A percentile compares a stretch with the other conserved stretches of the same genome.
phyloP scores from a whole-genome alignment of 2,113 vertebrate species.

The Tragelaphus imberbis region DNA sequence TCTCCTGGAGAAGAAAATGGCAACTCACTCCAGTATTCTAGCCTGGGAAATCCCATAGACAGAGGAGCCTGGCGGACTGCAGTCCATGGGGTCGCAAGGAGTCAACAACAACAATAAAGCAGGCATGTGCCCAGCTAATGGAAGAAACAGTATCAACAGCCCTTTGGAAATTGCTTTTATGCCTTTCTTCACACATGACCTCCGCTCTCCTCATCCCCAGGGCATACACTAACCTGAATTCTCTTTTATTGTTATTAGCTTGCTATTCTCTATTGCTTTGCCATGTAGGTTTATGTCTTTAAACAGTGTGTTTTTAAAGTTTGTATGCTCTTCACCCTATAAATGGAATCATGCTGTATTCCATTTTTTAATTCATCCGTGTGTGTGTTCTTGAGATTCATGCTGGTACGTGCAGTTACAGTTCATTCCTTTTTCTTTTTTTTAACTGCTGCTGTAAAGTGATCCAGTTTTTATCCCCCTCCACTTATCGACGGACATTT shows the following conservation, averaged over 20 bases:
- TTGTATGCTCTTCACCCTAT: neutral
- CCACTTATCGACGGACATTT: neutral
- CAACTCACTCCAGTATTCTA: neutral
- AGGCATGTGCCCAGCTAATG: neutral
- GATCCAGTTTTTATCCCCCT: neutral
- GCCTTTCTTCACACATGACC: neutral
- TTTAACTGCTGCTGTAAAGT: neutral
- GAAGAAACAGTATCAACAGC: neutral
- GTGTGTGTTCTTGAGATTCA: neutral
- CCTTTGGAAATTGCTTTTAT: neutral
- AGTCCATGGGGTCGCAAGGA: neutral
- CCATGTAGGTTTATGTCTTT: neutral
- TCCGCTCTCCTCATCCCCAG: neutral
- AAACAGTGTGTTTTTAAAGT: neutral
- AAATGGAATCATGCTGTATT: neutral
- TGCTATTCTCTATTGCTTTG: neutral
- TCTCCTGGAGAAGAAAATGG: neutral
- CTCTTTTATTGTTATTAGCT: neutral
- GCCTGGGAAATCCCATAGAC: neutral
- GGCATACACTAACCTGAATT: neutral
- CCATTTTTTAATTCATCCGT: neutral
- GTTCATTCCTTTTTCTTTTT: neutral
- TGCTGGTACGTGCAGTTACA: neutral
- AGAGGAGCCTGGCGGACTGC: neutral
- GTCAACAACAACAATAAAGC: neutral